Conservation (phyloP, 2,113 vertebrate species). For the Carassius carassius region DNA sequence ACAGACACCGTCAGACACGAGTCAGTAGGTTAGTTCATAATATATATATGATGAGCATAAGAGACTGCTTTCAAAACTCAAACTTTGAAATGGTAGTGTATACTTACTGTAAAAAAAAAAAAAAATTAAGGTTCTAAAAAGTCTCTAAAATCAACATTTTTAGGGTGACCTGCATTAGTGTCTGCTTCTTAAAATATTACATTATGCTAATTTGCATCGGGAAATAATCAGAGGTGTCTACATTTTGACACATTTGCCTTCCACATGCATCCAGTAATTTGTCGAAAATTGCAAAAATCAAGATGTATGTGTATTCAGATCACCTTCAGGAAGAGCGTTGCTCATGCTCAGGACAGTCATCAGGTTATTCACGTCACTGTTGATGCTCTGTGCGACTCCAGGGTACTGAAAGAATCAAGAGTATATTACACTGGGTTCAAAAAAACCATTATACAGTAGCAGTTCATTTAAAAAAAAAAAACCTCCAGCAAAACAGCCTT, state of each 20-base stretch:
- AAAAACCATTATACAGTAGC: background rate
- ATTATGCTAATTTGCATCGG: background rate
- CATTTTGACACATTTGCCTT: background rate
- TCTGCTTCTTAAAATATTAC: too few species aligned
- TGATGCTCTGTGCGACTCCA: constrained; percentile 89
- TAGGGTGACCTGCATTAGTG: too few species aligned
- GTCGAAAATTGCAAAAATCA: background rate
- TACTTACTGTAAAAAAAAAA: too few species aligned
- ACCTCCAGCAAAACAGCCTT: background rate
- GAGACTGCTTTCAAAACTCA: background rate
- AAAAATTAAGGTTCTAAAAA: too few species aligned
- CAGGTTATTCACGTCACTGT: constrained; percentile 91
- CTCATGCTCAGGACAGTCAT: constrained; percentile 92
- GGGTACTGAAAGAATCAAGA: constrained; percentile 67
- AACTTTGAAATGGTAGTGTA: background rate
- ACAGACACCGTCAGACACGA: background rate
- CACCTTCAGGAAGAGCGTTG: constrained; percentile 84
- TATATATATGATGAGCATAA: background rate
- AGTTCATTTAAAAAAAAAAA: background rate
- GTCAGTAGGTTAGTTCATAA: background rate
- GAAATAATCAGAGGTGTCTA: background rate
- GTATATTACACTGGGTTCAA: background rate
- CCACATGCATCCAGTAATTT: background rate
- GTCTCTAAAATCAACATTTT: too few species aligned
- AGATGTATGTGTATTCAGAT: background rate